Percentiles rank a stretch among this genome's conserved stretches.
phyloP scores from a whole-genome alignment of 2,888 invertebrate genomes.

The Masnerella sp. region DNA sequence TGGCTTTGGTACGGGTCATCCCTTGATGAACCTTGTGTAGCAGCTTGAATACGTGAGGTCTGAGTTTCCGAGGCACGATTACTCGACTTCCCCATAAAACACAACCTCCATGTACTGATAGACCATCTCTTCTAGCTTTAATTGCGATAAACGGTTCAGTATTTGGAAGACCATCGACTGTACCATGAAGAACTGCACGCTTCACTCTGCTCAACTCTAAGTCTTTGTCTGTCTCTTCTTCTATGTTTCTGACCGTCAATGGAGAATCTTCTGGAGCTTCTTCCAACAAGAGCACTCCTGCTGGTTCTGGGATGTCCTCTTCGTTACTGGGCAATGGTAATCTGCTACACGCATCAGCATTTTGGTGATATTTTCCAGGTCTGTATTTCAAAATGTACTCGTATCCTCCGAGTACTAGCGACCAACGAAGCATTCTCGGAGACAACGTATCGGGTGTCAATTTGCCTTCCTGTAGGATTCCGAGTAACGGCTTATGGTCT shows the following conservation, averaged over 20 bases:
- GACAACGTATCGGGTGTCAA: conserved; percentile 69
- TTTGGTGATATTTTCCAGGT: conserved; percentile 40
- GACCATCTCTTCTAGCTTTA: conserved; percentile 1
- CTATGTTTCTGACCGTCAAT: not conserved
- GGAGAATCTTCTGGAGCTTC: conserved; percentile 2
- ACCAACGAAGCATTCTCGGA: conserved; percentile 68
- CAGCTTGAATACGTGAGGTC: not conserved
- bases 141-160: conserved; percentile 2
- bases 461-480: conserved; percentile 64
- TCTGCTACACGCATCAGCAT: conserved; percentile 57
- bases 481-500: conserved; percentile 62
- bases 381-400: conserved; percentile 61
- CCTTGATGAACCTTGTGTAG: conserved; percentile 5
- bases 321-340: conserved; percentile 31
- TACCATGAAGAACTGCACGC: not conserved
- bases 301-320: not conserved
- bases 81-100: not conserved
- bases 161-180: conserved; percentile 5
- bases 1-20: not conserved
- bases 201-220: not conserved
- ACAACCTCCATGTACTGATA: conserved; percentile 1
- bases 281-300: not conserved
- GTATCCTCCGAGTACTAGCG: conserved; percentile 56
- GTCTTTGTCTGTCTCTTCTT: conserved; percentile 5
- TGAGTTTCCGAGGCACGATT: not conserved